Base-by-base conservation (phyloP, 2,888 invertebrate species). In the Neoaliturus tenellus region DNA sequence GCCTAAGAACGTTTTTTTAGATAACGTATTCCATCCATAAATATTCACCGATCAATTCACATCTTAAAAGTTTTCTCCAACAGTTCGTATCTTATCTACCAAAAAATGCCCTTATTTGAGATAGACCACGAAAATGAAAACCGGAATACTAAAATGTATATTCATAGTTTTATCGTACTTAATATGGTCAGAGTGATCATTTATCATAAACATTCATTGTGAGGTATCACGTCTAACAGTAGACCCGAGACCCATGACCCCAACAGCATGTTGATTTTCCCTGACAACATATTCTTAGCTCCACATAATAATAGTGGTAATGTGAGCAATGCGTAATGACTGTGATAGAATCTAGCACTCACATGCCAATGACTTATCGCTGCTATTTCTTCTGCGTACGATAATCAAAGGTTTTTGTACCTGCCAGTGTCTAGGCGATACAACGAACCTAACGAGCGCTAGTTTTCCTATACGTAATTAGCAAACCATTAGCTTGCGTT, bases 361-460 rank as follows among this genome's bases (percentile, higher is more conserved):
- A 17, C 62, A 28, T 62, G 31, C 31, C 62, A 14, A 28, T 8
- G 28, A 62, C 25, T 62, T 25, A 62, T 62, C 62, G 62, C 4
- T 10, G 62, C 23, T 28, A 62, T 62, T 62, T 62, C 62, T 62
- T 51, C 17, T 31, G 14, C 25, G 23, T 55, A 62, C 2, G 25
- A 31, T 31, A 62, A 62, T 62, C 62, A 62, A 28, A 28, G 62
- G 28, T 62, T 62, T 62, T 62, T 62, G 62, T 28, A 12, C 62
- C 62, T 62, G 62, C 31, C 62, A 62, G 14, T 62, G 62, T 25
- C 62, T 62, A 20, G 2, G 8, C 23, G 31, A 28, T 20, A 31
- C 62, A 28, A 28, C 23, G 20, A 28, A n/a, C 62, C n/a, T n/a
- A 51, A 1, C 20, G 8, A 17, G 28, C 3, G 14, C 62, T 14